phyloP scores from a whole-genome alignment of 2,797 vertebrate species.

The Fundulus diaphanus region DNA sequence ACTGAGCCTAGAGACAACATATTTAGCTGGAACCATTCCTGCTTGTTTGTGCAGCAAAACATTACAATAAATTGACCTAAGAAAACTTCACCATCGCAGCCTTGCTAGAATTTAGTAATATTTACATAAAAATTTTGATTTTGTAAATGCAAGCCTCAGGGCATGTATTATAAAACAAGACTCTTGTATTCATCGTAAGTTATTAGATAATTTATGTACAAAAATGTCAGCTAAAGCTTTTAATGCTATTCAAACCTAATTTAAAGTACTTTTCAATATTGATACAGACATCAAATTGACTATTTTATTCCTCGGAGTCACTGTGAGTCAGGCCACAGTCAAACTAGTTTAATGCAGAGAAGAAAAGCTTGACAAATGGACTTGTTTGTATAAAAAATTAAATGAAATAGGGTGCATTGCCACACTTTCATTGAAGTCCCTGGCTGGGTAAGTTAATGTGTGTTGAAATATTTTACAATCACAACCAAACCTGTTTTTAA shows the following conservation, averaged over 20 bases:
- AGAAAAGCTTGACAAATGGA: slow-evolving; percentile 34
- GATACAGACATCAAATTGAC: neutral
- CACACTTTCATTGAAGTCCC: slow-evolving; percentile 45
- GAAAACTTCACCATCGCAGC: neutral
- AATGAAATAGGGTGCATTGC: slow-evolving; percentile 15
- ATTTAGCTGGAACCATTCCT: neutral
- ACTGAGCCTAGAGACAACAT: neutral
- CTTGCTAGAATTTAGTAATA: neutral
- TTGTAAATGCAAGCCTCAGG: neutral
- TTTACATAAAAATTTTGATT: neutral
- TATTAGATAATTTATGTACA: neutral
- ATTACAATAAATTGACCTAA: neutral
- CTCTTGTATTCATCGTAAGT: neutral
- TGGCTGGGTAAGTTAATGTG: slow-evolving; percentile 23
- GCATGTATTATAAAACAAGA: neutral
- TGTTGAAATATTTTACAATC: slow-evolving; percentile 18
- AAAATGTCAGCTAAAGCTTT: neutral
- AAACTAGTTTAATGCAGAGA: slow-evolving; percentile 40
- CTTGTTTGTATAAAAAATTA: slow-evolving; percentile 23
- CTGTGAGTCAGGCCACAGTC: slow-evolving; percentile 14
- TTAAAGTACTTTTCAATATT: neutral
- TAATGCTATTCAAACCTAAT: neutral
- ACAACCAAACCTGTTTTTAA: slow-evolving; percentile 36
- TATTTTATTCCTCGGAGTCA: slow-evolving; percentile 14
- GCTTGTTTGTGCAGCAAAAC: neutral